phyloP scores from a whole-genome alignment of 1,140 invertebrate genomes.

The Chlorops oryzae region DNA sequence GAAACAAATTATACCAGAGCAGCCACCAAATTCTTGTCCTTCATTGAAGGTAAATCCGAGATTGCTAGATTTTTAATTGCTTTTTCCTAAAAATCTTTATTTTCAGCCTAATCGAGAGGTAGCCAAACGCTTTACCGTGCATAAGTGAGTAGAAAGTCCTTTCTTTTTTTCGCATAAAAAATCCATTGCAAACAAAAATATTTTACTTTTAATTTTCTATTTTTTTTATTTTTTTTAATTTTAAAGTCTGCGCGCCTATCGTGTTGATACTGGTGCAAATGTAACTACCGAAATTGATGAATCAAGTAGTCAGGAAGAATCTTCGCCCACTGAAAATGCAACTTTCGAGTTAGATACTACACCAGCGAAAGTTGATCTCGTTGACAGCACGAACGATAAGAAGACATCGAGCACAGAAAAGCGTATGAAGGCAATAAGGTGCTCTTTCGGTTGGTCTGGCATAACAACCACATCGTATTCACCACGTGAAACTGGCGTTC shows the following conservation, averaged over 20 bases:
- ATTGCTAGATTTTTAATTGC: neutral
- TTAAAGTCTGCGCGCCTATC: slow-evolving; percentile 25
- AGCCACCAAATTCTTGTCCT: slow-evolving; percentile 33
- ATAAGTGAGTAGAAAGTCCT: slow-evolving; percentile 14
- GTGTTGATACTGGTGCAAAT: too few species aligned
- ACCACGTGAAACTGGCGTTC: slow-evolving; percentile 36
- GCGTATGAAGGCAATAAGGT: too few species aligned
- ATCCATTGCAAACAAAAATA: neutral
- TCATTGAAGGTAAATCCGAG: slow-evolving; percentile 27
- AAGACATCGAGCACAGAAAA: slow-evolving; percentile 32
- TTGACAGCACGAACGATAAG: slow-evolving; percentile 39
- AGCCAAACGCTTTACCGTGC: slow-evolving; percentile 12
- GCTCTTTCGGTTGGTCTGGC: too few species aligned
- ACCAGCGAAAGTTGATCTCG: slow-evolving; percentile 33
- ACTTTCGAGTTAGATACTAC: too few species aligned
- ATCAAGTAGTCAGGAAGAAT: too few species aligned
- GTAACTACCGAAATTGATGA: too few species aligned
- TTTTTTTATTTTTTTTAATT: slow-evolving; percentile 5
- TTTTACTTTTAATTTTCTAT: slow-evolving; percentile 13
- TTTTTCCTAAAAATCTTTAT: neutral
- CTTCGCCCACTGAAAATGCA: too few species aligned
- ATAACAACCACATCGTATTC: slow-evolving; percentile 42
- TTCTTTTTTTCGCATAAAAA: neutral
- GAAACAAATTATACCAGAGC: slow-evolving; percentile 20
- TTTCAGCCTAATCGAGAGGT: slow-evolving; percentile 9